These are phyloP conservation scores for Palaemon carinicauda DNA, from an alignment of 1,140 invertebrate species.

Conservation along the genomic window DNA sequence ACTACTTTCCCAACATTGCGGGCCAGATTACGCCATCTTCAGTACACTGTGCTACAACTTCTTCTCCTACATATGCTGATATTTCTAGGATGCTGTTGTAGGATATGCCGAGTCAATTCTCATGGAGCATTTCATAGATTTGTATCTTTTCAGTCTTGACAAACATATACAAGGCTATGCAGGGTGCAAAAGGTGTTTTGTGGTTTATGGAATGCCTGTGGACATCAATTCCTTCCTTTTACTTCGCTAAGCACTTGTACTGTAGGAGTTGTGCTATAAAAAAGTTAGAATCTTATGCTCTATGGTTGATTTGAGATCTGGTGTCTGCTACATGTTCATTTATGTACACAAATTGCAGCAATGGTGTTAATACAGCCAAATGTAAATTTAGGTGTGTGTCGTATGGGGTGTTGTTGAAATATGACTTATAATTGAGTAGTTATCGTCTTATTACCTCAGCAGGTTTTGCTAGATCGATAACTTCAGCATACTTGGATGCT, in stretches of 20 bases:
- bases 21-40: constrained; percentile 51
- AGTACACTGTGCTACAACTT: neutral
- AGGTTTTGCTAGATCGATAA: neutral
- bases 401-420: neutral
- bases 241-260: constrained; percentile 19
- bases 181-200: neutral
- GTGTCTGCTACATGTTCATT: constrained; percentile 14
- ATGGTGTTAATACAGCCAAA: neutral
- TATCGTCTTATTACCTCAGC: neutral
- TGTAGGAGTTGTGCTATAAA: constrained; percentile 23
- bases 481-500: neutral
- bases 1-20: constrained; percentile 2
- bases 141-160: neutral
- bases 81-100: constrained; percentile 17
- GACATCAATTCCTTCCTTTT: neutral
- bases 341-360: constrained; percentile 3
- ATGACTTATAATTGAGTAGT: neutral
- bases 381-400: neutral
- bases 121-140: neutral
- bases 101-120: neutral
- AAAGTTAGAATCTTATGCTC: constrained; percentile 4
- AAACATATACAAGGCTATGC: neutral
- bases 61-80: neutral
- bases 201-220: constrained; percentile 16
- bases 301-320: neutral